A percentile compares a stretch with the other conserved stretches of the same genome.
Evolutionary conservation across 2,888 invertebrate genomes (phyloP).

Genomic region (Caenorhabditis sp.): DNA sequence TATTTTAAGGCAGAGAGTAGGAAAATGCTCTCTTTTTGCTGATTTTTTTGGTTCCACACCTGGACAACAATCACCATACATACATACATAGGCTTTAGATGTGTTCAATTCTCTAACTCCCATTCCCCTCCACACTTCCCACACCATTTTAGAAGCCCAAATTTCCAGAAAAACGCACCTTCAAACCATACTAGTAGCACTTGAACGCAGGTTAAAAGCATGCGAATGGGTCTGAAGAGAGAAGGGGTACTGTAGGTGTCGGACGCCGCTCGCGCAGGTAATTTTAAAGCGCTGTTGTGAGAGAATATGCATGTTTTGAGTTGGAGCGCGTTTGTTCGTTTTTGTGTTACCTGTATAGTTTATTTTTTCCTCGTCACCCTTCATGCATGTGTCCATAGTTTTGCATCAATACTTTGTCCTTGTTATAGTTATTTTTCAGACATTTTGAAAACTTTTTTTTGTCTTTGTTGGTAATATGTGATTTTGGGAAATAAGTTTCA

Average conservation of each 20-base stretch:
- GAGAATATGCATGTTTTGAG: neutral
- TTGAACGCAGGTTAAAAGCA: conserved; percentile 41
- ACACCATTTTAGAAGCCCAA: no score
- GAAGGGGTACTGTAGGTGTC: conserved; percentile 4
- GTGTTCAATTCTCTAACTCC: conserved; percentile 3
- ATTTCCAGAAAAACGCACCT: conserved; percentile 29
- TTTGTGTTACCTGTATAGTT: neutral
- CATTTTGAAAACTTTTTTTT: no score
- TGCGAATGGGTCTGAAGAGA: conserved; percentile 33
- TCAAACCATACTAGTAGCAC: conserved; percentile 34
- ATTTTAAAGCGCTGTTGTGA: conserved; percentile 1
- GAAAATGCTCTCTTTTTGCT: conserved; percentile 4
- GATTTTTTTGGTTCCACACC: neutral
- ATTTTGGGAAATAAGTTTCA: no score
- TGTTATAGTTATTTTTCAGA: no score
- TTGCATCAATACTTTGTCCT: no score
- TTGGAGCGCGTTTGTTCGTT: neutral
- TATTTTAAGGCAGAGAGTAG: neutral
- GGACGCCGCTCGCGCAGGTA: neutral
- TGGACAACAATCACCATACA: no score
- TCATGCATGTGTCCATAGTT: no score
- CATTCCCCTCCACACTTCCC: neutral
- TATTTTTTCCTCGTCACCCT: no score
- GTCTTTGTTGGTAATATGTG: no score
- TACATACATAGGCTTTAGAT: neutral